Percentiles rank a stretch among this genome's conserved stretches.
Conservation (phyloP, 2,888 invertebrate genomes). For the Lepetodrilus schrolli region DNA sequence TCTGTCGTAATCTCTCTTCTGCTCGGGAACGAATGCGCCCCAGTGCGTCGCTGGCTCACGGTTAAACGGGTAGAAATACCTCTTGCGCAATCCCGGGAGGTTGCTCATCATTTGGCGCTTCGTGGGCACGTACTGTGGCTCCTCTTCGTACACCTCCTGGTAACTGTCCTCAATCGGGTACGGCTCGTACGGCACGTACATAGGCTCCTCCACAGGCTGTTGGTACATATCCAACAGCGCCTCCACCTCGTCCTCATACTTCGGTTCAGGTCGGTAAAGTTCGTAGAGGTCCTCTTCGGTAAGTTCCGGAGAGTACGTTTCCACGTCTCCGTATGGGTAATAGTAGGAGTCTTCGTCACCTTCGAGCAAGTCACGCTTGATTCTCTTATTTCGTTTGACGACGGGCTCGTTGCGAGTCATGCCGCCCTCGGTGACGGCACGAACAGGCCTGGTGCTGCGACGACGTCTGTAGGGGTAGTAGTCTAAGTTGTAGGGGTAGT, state of each 20-base stretch:
- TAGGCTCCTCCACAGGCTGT: not conserved
- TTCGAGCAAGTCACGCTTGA: conserved; percentile 44
- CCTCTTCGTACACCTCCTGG: conserved; percentile 24
- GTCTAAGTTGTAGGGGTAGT: not conserved
- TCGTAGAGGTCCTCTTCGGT: conserved; percentile 25
- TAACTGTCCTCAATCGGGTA: not conserved
- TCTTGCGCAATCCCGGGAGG: conserved; percentile 40
- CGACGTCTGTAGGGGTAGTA: not conserved
- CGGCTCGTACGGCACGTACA: conserved; percentile 25
- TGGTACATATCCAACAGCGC: conserved; percentile 33
- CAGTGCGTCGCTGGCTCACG: conserved; percentile 46
- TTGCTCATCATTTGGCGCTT: conserved; percentile 41
- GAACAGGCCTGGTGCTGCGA: not conserved
- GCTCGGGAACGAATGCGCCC: conserved; percentile 46
- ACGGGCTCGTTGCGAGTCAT: conserved; percentile 25
- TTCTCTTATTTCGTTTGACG: conserved; percentile 36
- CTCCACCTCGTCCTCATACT: conserved; percentile 31
- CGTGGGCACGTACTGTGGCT: conserved; percentile 25
- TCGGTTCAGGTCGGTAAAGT: not conserved
- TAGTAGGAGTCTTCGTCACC: conserved; percentile 36
- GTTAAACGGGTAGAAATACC: conserved; percentile 45
- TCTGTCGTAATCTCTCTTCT: conserved; percentile 39
- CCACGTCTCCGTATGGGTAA: conserved; percentile 8
- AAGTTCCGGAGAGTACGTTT: not conserved
- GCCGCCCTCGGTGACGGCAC: conserved; percentile 4